Percentiles rank a stretch among this genome's conserved stretches.
Evolutionary conservation across 2,888 invertebrate species (phyloP).

Genomic region (Cantharis rufa): DNA sequence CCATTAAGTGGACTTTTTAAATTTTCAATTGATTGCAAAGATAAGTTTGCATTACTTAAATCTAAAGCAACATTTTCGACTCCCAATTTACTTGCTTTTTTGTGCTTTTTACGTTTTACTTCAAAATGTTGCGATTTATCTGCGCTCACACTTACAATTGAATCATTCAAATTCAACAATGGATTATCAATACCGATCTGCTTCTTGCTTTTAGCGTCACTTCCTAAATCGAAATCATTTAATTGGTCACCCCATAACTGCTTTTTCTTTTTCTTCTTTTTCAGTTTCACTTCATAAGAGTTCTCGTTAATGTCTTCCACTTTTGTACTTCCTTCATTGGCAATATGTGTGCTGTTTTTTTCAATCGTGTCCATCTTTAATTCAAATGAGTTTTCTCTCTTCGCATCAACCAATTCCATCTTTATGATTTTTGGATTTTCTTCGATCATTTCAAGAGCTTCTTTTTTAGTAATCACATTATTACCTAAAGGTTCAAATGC

Average conservation of each 20-base stretch:
- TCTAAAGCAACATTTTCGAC: slow-evolving; percentile 6
- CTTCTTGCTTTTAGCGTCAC: neutral
- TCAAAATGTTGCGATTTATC: neutral
- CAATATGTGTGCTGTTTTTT: neutral
- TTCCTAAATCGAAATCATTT: neutral
- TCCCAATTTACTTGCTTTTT: neutral
- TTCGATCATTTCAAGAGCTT: slow-evolving; percentile 42
- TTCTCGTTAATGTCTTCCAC: neutral
- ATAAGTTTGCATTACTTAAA: neutral
- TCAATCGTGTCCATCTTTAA: neutral
- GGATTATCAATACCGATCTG: neutral
- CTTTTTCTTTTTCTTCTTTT: slow-evolving; percentile 11
- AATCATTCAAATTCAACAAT: neutral
- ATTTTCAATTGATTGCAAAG: neutral
- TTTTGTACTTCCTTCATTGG: neutral
- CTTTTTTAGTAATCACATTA: slow-evolving; percentile 39
- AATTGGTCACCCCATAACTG: neutral
- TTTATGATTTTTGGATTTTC: slow-evolving; percentile 25
- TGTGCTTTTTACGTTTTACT: slow-evolving; percentile 8
- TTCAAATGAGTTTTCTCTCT: no score
- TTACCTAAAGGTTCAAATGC: slow-evolving; percentile 44
- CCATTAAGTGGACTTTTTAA: neutral
- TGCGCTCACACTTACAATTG: neutral
- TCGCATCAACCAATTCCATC: no score
- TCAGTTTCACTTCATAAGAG: neutral